These are phyloP conservation scores for Catharus fuscescens DNA, from an alignment of 2,113 vertebrate genomes.

Conservation along the genomic window DNA sequence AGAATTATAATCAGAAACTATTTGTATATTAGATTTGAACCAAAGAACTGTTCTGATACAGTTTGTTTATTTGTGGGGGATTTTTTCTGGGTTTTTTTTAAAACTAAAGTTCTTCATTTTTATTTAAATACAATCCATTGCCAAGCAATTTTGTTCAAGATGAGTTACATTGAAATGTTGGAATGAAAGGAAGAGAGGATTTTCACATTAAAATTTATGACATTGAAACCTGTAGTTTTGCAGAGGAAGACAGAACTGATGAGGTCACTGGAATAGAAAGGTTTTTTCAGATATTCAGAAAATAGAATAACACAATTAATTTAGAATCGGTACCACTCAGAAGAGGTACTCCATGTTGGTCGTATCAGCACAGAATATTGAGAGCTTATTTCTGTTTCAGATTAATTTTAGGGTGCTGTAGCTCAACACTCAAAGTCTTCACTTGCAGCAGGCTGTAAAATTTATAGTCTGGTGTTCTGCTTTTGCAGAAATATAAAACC, in stretches of 20 bases:
- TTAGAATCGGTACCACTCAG: not conserved
- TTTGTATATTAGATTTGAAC: not conserved
- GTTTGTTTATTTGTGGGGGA: not conserved
- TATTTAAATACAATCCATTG: not conserved
- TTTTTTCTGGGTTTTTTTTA: fast-evolving
- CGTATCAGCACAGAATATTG: not conserved
- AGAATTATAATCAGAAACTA: not conserved
- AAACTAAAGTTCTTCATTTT: not conserved
- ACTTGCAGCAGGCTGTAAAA: not conserved
- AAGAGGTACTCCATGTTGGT: not conserved
- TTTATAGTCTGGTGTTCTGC: not conserved
- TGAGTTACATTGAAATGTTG: not conserved
- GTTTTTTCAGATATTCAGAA: not conserved
- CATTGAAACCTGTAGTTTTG: not conserved
- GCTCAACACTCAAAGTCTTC: not conserved
- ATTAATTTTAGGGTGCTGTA: not conserved
- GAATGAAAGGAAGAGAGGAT: not conserved
- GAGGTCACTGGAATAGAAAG: not conserved
- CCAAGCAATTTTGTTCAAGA: not conserved
- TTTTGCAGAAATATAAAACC: not conserved
- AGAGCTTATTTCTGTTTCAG: not conserved
- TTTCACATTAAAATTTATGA: not conserved
- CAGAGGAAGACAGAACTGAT: not conserved
- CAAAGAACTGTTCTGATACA: not conserved
- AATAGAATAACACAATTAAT: not conserved